These are phyloP conservation scores for Orius laevigatus DNA, from an alignment of 1,140 invertebrate genomes.

Conservation along the genomic window DNA sequence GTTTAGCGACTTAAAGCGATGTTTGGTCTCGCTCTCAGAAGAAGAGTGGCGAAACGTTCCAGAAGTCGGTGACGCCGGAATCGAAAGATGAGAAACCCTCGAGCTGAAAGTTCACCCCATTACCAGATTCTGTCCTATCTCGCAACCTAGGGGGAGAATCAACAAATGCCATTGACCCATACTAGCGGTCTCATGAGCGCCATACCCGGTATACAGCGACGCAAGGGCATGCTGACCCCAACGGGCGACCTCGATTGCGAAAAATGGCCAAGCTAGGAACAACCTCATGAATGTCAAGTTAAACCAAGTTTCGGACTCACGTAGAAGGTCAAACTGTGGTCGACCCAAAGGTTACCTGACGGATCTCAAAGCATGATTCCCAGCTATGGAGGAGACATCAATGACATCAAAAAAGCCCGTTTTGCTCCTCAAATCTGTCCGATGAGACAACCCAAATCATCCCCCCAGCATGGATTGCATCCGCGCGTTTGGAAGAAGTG, in stretches of 20 bases:
- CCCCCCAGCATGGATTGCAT: slow-evolving; percentile 98
- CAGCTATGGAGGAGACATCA: slow-evolving; percentile 92
- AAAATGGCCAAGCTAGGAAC: slow-evolving; percentile 98
- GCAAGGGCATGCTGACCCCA: slow-evolving; percentile 49
- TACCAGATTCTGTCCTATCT: slow-evolving; percentile 92
- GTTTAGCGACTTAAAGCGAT: slow-evolving; percentile 94
- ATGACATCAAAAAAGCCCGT: slow-evolving; percentile 95
- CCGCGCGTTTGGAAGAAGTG: slow-evolving; percentile 95
- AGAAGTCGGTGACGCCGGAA: slow-evolving; percentile 99
- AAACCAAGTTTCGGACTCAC: slow-evolving; percentile 95
- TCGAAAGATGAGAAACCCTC: slow-evolving; percentile 85
- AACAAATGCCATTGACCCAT: slow-evolving; percentile 65
- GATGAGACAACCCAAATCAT: slow-evolving; percentile 97
- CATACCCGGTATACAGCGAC: slow-evolving; percentile 54
- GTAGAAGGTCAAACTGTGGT: slow-evolving; percentile 98
- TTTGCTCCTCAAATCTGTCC: slow-evolving; percentile 76
- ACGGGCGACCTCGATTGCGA: slow-evolving; percentile 88
- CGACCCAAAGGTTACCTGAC: slow-evolving; percentile 98
- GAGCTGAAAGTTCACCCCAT: slow-evolving; percentile 89
- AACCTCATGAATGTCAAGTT: slow-evolving; percentile 99
- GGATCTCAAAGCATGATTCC: slow-evolving; percentile 96
- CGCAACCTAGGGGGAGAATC: slow-evolving; percentile 76
- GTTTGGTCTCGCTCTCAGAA: slow-evolving; percentile 68
- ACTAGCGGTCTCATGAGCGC: slow-evolving; percentile 67
- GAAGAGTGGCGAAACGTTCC: slow-evolving; percentile 95